A percentile compares a stretch with the other conserved stretches of the same genome.
These are phyloP conservation scores for Gobio gobio DNA, from an alignment of 2,113 vertebrate species.

Conservation along the genomic window DNA sequence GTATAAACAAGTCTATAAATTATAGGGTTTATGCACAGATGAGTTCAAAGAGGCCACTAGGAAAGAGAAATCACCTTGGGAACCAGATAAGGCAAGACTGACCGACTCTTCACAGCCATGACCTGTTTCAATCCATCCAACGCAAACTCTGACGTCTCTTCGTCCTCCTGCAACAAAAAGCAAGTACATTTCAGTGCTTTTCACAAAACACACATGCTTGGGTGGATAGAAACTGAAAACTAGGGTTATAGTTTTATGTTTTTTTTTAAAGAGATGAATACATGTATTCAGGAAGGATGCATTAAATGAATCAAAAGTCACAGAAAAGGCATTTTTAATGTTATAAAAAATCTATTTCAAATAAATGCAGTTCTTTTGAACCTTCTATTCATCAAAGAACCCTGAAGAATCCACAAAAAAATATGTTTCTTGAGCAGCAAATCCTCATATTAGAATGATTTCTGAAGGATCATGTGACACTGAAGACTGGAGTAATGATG, in stretches of 20 bases:
- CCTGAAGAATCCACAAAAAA: too few relatives aligned
- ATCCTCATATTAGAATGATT: background rate
- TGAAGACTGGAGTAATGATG: background rate
- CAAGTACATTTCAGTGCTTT: background rate
- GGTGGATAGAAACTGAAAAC: background rate
- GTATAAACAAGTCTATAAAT: background rate
- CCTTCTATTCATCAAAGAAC: too few relatives aligned
- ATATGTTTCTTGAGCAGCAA: too few relatives aligned
- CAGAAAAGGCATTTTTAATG: too few relatives aligned
- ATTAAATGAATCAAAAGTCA: too few relatives aligned
- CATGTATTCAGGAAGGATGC: too few relatives aligned
- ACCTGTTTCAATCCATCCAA: constrained; percentile 97
- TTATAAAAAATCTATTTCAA: too few relatives aligned
- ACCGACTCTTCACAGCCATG: constrained; percentile 98
- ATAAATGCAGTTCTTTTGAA: too few relatives aligned
- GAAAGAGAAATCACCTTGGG: constrained; percentile 84
- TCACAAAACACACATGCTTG: background rate
- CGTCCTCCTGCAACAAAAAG: constrained; percentile 79
- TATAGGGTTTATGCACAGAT: background rate
- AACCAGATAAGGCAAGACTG: constrained; percentile 95
- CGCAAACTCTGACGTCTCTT: constrained; percentile 89
- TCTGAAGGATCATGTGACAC: background rate
- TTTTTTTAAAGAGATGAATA: too few relatives aligned
- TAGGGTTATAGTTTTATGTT: too few relatives aligned
- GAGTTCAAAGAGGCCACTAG: background rate